Conservation (phyloP, 2,113 vertebrate species). For the Oncorhynchus kisutch region DNA sequence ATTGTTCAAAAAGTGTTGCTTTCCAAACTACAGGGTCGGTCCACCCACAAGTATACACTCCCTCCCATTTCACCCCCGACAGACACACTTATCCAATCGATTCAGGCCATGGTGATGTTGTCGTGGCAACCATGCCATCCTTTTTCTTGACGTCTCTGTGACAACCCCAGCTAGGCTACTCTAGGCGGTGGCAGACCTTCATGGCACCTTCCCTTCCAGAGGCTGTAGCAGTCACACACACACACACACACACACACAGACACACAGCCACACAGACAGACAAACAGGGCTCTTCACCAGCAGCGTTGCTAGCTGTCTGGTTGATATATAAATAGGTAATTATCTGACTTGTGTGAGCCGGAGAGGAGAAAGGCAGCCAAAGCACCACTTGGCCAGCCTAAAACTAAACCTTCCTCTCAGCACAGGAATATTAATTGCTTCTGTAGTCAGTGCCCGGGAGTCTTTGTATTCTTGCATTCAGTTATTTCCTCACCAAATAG, state of each 20-base stretch:
- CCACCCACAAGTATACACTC: neutral
- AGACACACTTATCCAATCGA: conserved; percentile 8
- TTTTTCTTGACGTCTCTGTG: neutral
- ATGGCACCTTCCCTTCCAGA: neutral
- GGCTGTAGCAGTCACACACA: neutral
- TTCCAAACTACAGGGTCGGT: neutral
- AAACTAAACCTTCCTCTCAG: conserved; percentile 51
- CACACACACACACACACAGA: no score
- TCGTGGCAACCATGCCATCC: neutral
- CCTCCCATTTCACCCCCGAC: neutral
- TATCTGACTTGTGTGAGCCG: conserved; percentile 56
- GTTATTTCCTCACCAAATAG: conserved; percentile 34
- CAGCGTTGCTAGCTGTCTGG: neutral
- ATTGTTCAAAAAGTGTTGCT: neutral
- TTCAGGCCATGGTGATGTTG: neutral
- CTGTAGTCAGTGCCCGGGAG: conserved; percentile 41
- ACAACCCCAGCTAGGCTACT: neutral
- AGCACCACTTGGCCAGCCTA: conserved; percentile 48
- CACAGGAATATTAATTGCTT: conserved; percentile 64
- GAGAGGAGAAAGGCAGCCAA: conserved; percentile 39
- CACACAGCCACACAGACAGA: no score
- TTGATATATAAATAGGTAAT: conserved; percentile 65
- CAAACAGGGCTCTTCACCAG: neutral
- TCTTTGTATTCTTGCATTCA: neutral
- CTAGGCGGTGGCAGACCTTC: neutral